These are phyloP conservation scores for Notolepis coatsorum DNA, from an alignment of 2,797 vertebrate species.

Conservation along the genomic window DNA sequence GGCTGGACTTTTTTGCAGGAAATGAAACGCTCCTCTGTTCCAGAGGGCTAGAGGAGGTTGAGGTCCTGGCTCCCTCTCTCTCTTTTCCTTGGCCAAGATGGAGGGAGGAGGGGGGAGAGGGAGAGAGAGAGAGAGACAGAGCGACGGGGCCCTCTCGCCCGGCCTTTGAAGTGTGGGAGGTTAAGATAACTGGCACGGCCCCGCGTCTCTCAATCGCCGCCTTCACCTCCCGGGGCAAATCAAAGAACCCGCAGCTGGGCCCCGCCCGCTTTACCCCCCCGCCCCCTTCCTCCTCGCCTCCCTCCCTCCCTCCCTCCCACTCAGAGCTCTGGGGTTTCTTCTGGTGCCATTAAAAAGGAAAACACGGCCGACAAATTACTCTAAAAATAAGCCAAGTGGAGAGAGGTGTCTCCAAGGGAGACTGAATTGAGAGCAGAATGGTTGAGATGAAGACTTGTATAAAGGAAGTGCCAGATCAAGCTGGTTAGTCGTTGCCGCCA, in stretches of 20 bases:
- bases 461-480: constrained; percentile 12
- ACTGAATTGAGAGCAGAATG: constrained; percentile 7
- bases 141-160: constrained; percentile 30
- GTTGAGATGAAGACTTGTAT: neutral
- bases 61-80: constrained; percentile 47
- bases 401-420: constrained; percentile 48
- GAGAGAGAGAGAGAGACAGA: constrained; percentile 49
- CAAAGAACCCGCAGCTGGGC: constrained; percentile 80
- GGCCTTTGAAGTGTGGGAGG: constrained; percentile 88
- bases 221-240: constrained; percentile 77
- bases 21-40: constrained; percentile 90
- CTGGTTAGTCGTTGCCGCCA: constrained; percentile 2
- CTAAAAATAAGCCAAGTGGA: constrained; percentile 72
- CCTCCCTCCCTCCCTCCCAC: constrained; percentile 23
- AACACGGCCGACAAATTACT: constrained; percentile 71
- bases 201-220: constrained; percentile 76
- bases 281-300: constrained; percentile 24
- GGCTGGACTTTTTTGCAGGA: constrained; percentile 77
- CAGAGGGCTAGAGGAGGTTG: constrained; percentile 66
- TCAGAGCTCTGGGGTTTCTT: constrained; percentile 52
- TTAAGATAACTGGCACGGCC: constrained; percentile 86
- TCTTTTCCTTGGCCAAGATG: constrained; percentile 26
- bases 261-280: constrained; percentile 60
- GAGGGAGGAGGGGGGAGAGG: constrained; percentile 10
- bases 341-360: constrained; percentile 69